A percentile compares a stretch with the other conserved stretches of the same genome.
phyloP scores from a whole-genome alignment of 2,113 vertebrate genomes.

The Etia nguti region DNA sequence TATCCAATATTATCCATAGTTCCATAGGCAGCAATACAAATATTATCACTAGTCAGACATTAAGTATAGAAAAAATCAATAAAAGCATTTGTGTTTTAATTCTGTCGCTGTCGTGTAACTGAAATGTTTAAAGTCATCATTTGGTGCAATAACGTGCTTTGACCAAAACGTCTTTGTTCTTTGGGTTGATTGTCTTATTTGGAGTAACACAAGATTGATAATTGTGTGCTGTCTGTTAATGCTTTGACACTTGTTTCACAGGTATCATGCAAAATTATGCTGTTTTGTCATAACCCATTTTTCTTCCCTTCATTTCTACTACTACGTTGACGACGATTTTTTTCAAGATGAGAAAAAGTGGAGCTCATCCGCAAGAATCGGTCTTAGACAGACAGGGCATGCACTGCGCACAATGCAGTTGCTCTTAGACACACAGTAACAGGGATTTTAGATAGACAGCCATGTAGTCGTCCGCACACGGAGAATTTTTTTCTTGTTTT shows the following conservation, averaged over 20 bases:
- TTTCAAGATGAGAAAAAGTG: constrained; percentile 70
- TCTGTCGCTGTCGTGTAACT: background rate
- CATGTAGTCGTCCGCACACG: constrained; percentile 51
- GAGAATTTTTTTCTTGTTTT: constrained; percentile 70
- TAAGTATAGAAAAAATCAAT: background rate
- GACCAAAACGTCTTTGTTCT: background rate
- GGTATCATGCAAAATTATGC: constrained; percentile 50
- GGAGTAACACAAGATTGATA: background rate
- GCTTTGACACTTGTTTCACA: constrained; percentile 56
- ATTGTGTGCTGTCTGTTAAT: constrained; percentile 50
- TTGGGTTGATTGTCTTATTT: constrained; percentile 38
- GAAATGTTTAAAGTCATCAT: background rate
- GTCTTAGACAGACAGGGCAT: constrained; percentile 80
- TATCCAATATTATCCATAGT: background rate
- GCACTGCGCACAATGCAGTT: constrained; percentile 90
- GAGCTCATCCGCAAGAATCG: constrained; percentile 60
- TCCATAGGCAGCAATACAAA: background rate
- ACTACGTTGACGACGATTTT: constrained; percentile 66
- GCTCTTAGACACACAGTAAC: constrained; percentile 81
- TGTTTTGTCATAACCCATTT: constrained; percentile 67
- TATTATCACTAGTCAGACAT: background rate
- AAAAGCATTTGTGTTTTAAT: background rate
- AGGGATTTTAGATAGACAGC: constrained; percentile 81
- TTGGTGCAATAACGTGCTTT: background rate
- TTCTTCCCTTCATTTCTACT: constrained; percentile 61